Conservation (phyloP, 2,797 vertebrate species). For the Macropus fuliginosus region DNA sequence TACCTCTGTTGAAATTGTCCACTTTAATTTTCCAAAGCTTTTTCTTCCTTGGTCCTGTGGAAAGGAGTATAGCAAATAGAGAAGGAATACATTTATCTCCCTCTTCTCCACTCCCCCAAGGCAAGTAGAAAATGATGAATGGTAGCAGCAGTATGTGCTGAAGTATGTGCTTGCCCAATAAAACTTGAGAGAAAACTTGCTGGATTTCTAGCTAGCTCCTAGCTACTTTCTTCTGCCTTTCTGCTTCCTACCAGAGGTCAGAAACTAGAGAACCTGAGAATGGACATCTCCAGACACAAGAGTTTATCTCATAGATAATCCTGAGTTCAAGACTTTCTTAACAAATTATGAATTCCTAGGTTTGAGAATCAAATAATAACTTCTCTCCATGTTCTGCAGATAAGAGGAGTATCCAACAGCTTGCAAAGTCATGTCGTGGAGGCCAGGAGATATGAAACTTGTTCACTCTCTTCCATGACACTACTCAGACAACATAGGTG, state of each 20-base stretch:
- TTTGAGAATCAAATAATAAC: background rate
- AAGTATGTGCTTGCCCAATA: too few relatives aligned
- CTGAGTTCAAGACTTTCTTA: background rate
- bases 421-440: background rate
- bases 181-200: too few relatives aligned
- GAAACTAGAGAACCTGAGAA: too few relatives aligned
- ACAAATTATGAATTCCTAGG: background rate
- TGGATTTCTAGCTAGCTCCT: too few relatives aligned
- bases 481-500: background rate
- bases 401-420: background rate
- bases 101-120: too few relatives aligned
- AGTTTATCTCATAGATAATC: background rate
- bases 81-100: too few relatives aligned
- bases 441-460: background rate
- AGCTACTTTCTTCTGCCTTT: too few relatives aligned
- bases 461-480: background rate
- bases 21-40: background rate
- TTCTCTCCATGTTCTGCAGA: background rate
- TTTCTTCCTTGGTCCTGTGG: background rate
- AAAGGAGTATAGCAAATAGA: too few relatives aligned
- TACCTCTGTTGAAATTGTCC: constrained; percentile 85
- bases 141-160: too few relatives aligned
- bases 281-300: too few relatives aligned
- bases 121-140: too few relatives aligned
- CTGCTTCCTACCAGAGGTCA: too few relatives aligned